Evolutionary conservation across 2,113 vertebrate species (phyloP).

Genomic region (Rhynchopsitta pachyrhyncha): DNA sequence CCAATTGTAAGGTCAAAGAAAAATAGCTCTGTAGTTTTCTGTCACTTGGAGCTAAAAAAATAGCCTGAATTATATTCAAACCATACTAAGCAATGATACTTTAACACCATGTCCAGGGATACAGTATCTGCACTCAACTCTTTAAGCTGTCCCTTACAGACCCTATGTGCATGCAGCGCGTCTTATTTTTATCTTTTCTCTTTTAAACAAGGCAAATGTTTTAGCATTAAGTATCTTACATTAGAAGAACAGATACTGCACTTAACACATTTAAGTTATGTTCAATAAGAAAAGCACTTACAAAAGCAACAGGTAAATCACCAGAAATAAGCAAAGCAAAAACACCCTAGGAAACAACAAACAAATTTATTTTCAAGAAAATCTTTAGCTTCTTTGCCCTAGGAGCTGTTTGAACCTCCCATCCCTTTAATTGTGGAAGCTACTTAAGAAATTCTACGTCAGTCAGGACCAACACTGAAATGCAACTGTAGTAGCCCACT

Average conservation of each 20-base stretch:
- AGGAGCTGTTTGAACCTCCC: slow-evolving; percentile 29
- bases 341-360: slow-evolving; percentile 37
- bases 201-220: neutral
- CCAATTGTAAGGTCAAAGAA: neutral
- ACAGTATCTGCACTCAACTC: neutral
- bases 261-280: neutral
- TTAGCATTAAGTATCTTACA: neutral
- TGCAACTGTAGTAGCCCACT: slow-evolving; percentile 49
- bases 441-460: slow-evolving; percentile 56
- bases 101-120: neutral
- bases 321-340: slow-evolving; percentile 48
- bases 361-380: slow-evolving; percentile 33
- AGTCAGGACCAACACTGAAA: slow-evolving; percentile 35
- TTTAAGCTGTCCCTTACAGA: neutral
- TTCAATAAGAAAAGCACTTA: neutral
- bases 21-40: neutral
- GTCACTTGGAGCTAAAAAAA: neutral
- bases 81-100: neutral
- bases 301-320: slow-evolving; percentile 42
- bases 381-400: slow-evolving; percentile 19
- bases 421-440: slow-evolving; percentile 22
- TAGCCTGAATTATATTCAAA: neutral
- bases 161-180: neutral
- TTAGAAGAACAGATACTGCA: neutral
- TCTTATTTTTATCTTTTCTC: neutral